Base-by-base conservation (phyloP, 2,797 vertebrate species). In the Poecilia wingei region DNA sequence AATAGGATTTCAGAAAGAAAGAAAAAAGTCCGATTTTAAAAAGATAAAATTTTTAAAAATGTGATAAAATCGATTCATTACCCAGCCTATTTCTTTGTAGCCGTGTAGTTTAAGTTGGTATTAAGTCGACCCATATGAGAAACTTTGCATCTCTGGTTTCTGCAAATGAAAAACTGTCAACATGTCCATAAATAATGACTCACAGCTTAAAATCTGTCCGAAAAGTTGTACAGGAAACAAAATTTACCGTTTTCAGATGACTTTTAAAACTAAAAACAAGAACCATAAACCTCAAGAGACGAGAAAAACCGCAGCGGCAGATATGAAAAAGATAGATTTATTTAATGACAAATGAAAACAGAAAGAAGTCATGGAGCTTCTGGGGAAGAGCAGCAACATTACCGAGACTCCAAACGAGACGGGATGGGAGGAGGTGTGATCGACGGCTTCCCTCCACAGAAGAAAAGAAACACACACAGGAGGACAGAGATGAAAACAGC, bases 321-420 rank as follows among this genome's bases (percentile, higher is more conserved):
- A 92, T 98, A 98, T 98, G 97, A 97, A 98, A 98, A 98, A 98
- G 96, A 98, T 97, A 97, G 96, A 97, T 99, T 99, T 98, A 98
- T 99, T 99, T 97, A 97, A 98, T 98, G 97, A 97, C 97, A 98
- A 98, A 98, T 96, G 97, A 97, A 95, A 95, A 94, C 92, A 94
- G 91, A 94, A 93, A 92, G 94, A 91, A 77, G 71, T 79, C 47
- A 18, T 81, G 73, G 84, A 93, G 85, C 93, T 93, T 68, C 64
- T 86, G 89, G 92, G 84, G 92, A 91, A 90, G 93, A 95, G 94
- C 92, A 95, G 94, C 93, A 91, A 94, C 94, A 89, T 94, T 85
- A 94, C 92, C 92, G 94, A 91, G 90, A 93, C 90, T 95, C 94
- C 94, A 92, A 91, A 79, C 79, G 72, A 84, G 84, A 80, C 91